These are phyloP conservation scores for Odontocerum albicorne DNA, from an alignment of 2,888 invertebrate genomes.

Conservation along the genomic window DNA sequence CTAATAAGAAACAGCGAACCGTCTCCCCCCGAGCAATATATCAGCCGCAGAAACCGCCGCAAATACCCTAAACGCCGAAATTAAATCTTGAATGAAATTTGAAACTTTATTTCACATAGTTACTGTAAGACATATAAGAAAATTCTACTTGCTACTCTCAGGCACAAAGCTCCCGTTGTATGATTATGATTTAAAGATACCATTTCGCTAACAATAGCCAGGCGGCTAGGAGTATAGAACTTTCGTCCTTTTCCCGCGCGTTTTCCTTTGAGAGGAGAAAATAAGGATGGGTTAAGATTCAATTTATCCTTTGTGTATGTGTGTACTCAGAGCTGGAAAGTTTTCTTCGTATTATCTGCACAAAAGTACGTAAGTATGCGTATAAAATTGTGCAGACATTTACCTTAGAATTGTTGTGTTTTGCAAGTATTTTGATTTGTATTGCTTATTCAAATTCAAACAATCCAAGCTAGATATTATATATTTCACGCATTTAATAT, in stretches of 20 bases:
- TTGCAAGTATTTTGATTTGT: too few relatives aligned
- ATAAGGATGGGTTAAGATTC: conserved; percentile 17
- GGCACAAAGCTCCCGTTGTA: conserved; percentile 27
- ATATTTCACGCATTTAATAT: too few relatives aligned
- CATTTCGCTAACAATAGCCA: conserved; percentile 31
- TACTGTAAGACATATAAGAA: conserved; percentile 33
- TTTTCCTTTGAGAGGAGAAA: conserved; percentile 4
- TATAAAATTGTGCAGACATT: too few relatives aligned
- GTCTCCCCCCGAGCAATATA: conserved; percentile 21
- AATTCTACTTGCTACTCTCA: conserved; percentile 30
- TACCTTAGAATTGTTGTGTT: too few relatives aligned
- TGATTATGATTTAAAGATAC: conserved; percentile 35
- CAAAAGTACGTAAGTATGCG: conserved; percentile 12
- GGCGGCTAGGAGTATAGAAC: conserved; percentile 9
- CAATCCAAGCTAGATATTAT: too few relatives aligned
- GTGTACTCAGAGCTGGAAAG: conserved; percentile 28
- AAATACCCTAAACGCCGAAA: conserved; percentile 40
- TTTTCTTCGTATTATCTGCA: conserved; percentile 29
- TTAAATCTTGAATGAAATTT: conserved; percentile 52
- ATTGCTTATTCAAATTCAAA: too few relatives aligned
- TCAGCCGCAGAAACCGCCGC: conserved; percentile 19
- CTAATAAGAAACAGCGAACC: conserved; percentile 32
- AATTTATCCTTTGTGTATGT: conserved; percentile 18
- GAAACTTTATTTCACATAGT: conserved; percentile 42
- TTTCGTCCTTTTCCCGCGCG: conserved; percentile 12